These are phyloP conservation scores for Gymnocheta viridis DNA, from an alignment of 2,888 invertebrate species.

Conservation along the genomic window DNA sequence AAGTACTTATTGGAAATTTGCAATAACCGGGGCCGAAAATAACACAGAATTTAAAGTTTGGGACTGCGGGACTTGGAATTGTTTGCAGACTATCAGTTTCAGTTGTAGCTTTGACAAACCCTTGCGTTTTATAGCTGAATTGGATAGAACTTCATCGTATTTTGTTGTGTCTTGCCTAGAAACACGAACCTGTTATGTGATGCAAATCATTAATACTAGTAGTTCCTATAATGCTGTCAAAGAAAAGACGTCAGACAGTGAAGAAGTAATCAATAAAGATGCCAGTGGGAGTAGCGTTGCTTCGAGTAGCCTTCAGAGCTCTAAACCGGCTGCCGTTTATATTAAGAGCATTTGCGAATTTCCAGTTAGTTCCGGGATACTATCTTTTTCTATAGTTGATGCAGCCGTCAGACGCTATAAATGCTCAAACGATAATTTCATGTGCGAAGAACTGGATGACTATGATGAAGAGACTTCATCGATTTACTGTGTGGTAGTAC, in stretches of 20 bases:
- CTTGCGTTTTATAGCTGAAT: slow-evolving; percentile 84
- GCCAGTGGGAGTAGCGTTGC: slow-evolving; percentile 52
- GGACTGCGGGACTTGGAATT: slow-evolving; percentile 97
- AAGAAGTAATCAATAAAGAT: slow-evolving; percentile 63
- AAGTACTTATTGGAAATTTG: slow-evolving; percentile 94
- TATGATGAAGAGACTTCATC: slow-evolving; percentile 84
- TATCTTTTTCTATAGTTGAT: slow-evolving; percentile 94
- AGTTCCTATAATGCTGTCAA: slow-evolving; percentile 73
- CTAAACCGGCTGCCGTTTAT: slow-evolving; percentile 82
- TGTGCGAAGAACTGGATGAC: slow-evolving; percentile 84
- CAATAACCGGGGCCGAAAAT: slow-evolving; percentile 93
- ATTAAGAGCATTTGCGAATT: slow-evolving; percentile 92
- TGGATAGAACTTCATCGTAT: slow-evolving; percentile 93
- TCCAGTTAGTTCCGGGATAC: slow-evolving; percentile 91
- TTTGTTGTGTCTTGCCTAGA: slow-evolving; percentile 94
- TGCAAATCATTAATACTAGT: slow-evolving; percentile 87
- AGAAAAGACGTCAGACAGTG: slow-evolving; percentile 40
- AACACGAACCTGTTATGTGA: slow-evolving; percentile 91
- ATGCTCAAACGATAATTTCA: slow-evolving; percentile 81
- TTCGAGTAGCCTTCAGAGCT: background rate
- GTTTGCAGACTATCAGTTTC: slow-evolving; percentile 93
- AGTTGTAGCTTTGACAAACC: slow-evolving; percentile 78
- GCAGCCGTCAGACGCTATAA: slow-evolving; percentile 85
- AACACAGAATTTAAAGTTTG: slow-evolving; percentile 95
- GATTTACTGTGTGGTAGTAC: slow-evolving; percentile 83